Base-by-base conservation (phyloP, 2,888 invertebrate genomes). In the Cataglyphis altisquamis region DNA sequence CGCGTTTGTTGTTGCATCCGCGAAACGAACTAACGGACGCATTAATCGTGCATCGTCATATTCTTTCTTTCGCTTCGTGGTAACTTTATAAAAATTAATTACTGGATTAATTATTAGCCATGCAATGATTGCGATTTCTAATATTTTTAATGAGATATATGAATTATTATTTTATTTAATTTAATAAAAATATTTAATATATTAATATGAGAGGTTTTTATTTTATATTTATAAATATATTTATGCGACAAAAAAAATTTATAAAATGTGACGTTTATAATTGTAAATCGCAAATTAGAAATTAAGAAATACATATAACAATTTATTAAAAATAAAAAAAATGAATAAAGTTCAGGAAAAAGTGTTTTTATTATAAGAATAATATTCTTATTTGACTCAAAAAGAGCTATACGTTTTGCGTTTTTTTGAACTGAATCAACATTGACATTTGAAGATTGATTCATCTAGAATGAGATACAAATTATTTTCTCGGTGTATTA, bases 401-500 rank as follows among this genome's bases (percentile, higher is more conserved):
- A 18, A 25, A 12, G 21, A 39, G 39, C 8, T 36, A 70, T 10
- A 39, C 25, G 25, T 29, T 60, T 60, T 25, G 18, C 9, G 3
- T 29, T 41, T 25, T 41, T n/a, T 1, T 8, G 12, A 52, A 52
- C n/a, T 8, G 8, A 60, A 4, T 72, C 18, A 36, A 41, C 8
- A 70, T 68, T 48, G 12, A 32, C 10, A 18, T 57, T 0, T 55
- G 21, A 55, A 57, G 15, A 72, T 72, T 3, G 2, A 55, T 25
- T 25, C 5, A 3, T 10, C 10, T 8, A 73, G 4, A 1, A 41
- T 25, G 8, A 60, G 12, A 3, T 12, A 60, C 8, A 48, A n/a
- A 60, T 57, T 72, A 72, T 73, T 73, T 60, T 41, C n/a, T 25
- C 6, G 18, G 8, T 15, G 2, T 73, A 73, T 74, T 74, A 74